These are phyloP conservation scores for Dipodomys stephensi DNA, from an alignment of 2,113 vertebrate genomes.

Conservation along the genomic window DNA sequence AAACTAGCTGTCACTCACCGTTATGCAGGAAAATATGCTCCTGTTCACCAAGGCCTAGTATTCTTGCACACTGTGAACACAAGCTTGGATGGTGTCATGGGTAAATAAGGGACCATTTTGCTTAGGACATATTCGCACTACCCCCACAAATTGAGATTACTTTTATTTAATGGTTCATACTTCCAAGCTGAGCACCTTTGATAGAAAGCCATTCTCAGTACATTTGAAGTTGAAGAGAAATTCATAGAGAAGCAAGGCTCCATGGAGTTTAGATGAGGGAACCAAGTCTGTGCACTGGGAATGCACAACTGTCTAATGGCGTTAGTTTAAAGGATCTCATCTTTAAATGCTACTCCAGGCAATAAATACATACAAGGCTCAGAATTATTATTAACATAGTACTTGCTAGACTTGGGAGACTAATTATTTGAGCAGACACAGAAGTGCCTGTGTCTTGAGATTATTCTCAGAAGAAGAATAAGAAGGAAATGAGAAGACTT, in stretches of 20 bases:
- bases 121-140: background rate
- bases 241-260: background rate
- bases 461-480: conserved; percentile 65
- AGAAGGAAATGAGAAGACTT: conserved; percentile 33
- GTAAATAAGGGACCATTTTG: background rate
- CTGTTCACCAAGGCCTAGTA: background rate
- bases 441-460: background rate
- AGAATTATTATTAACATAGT: conserved; percentile 34
- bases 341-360: conserved; percentile 44
- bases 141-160: background rate
- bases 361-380: background rate
- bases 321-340: conserved; percentile 35
- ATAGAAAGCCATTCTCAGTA: background rate
- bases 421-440: conserved; percentile 54
- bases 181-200: background rate
- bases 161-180: background rate
- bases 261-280: background rate
- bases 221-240: conserved; percentile 17
- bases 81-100: background rate
- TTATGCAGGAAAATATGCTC: background rate
- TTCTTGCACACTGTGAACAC: background rate
- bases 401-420: conserved; percentile 27
- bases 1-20: background rate
- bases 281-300: conserved; percentile 40
- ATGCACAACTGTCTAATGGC: background rate